phyloP scores from a whole-genome alignment of 1,140 invertebrate genomes.

The Atta colombica region DNA sequence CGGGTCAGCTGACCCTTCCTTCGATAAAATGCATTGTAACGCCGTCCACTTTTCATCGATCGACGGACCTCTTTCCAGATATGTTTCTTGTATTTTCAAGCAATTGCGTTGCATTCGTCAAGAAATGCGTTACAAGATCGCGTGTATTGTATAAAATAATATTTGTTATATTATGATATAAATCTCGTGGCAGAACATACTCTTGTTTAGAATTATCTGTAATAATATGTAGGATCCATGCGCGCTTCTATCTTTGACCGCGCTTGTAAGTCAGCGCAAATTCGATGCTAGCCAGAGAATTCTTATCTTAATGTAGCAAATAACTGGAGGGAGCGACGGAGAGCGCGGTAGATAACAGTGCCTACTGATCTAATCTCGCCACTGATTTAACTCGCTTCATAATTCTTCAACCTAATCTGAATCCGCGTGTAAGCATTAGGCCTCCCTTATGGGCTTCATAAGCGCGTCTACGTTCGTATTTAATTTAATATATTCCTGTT shows the following conservation, averaged over 20 bases:
- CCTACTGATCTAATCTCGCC: constrained; percentile 84
- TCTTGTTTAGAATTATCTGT: constrained; percentile 37
- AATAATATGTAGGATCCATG: background rate
- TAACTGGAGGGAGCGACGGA: constrained; percentile 82
- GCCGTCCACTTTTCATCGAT: constrained; percentile 61
- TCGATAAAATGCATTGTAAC: constrained; percentile 54
- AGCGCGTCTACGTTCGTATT: constrained; percentile 42
- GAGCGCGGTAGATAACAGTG: constrained; percentile 83
- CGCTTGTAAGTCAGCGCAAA: constrained; percentile 73
- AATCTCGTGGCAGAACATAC: background rate
- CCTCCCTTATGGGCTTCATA: constrained; percentile 65
- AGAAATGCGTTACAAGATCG: background rate
- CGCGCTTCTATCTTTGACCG: constrained; percentile 38
- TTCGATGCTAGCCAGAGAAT: constrained; percentile 78
- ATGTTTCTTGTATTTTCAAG: constrained; percentile 1
- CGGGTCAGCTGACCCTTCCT: constrained; percentile 73
- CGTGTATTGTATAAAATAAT: background rate
- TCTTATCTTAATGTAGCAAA: constrained; percentile 86
- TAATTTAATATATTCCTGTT: constrained; percentile 58
- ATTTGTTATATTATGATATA: background rate
- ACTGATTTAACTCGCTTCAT: constrained; percentile 86
- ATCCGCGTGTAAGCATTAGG: constrained; percentile 84
- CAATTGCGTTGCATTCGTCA: background rate
- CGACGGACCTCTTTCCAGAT: background rate
- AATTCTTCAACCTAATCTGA: constrained; percentile 86